Conservation (phyloP, 2,113 vertebrate species). For the Anarrhichthys ocellatus region DNA sequence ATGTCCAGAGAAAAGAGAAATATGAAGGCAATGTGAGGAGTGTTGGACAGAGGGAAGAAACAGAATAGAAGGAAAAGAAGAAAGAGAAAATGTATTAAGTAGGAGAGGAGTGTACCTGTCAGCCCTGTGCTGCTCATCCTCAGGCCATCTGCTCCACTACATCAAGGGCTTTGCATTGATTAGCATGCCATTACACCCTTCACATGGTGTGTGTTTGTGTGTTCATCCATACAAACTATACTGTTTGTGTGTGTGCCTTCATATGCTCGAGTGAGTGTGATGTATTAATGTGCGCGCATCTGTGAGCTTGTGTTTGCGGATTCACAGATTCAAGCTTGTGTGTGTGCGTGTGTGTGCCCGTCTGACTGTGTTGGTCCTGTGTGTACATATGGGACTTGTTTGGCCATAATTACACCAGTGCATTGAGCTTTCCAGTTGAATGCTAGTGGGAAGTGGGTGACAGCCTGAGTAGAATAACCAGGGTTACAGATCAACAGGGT, state of each 20-base stretch:
- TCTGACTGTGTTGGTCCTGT: constrained; percentile 35
- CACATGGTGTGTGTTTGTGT: constrained; percentile 56
- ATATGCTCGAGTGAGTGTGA: constrained; percentile 46
- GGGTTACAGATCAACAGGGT: constrained; percentile 71
- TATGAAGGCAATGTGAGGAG: constrained; percentile 9
- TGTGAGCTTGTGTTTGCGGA: constrained; percentile 27
- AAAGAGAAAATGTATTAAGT: constrained; percentile 38
- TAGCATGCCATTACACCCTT: constrained; percentile 77
- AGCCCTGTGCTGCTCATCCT: constrained; percentile 67
- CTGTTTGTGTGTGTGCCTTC: constrained; percentile 50
- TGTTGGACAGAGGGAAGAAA: constrained; percentile 33
- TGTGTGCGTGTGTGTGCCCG: constrained; percentile 17
- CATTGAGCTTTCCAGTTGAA: constrained; percentile 76
- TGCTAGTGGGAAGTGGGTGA: constrained; percentile 65
- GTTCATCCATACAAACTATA: constrained; percentile 48
- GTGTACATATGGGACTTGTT: constrained; percentile 72
- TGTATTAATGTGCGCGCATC: constrained; percentile 44
- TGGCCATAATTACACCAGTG: constrained; percentile 79
- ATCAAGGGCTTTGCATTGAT: constrained; percentile 77
- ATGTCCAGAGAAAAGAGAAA: constrained; percentile 33
- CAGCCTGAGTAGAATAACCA: constrained; percentile 62
- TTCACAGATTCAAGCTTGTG: background rate
- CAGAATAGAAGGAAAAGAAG: constrained; percentile 4
- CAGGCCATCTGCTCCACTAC: constrained; percentile 76
- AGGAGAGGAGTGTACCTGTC: constrained; percentile 65